Percentiles rank a stretch among this genome's conserved stretches.
These are phyloP conservation scores for Drosophila pandora DNA, from an alignment of 1,140 invertebrate species.

Conservation along the genomic window DNA sequence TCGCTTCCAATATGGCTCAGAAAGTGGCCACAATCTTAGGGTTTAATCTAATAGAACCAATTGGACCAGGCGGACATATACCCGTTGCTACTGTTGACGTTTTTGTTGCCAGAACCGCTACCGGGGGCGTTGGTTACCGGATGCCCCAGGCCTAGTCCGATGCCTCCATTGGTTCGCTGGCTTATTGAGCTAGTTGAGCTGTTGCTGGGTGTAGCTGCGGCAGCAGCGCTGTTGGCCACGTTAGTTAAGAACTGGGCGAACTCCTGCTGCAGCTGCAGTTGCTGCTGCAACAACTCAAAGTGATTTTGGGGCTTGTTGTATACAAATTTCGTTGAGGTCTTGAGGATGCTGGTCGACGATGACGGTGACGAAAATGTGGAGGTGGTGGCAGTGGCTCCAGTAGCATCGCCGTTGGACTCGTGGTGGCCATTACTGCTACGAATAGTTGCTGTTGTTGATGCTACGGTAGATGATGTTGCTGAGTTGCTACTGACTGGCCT, in stretches of 20 bases:
- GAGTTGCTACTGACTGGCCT: conserved; percentile 33
- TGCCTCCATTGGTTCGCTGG: conserved; percentile 24
- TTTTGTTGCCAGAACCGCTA: conserved; percentile 29
- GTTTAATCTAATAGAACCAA: conserved; percentile 69
- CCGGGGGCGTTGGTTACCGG: conserved; percentile 5
- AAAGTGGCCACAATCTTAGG: conserved; percentile 2
- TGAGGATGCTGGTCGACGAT: conserved; percentile 58
- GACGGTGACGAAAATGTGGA: conserved; percentile 39
- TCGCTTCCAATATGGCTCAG: not conserved
- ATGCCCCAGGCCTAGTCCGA: conserved; percentile 22
- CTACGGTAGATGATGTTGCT: conserved; percentile 16
- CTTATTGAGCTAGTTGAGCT: conserved; percentile 13
- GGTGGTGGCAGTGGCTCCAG: conserved; percentile 9
- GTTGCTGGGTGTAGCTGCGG: conserved; percentile 28
- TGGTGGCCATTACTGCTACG: conserved; percentile 27
- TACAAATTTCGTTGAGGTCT: conserved; percentile 78
- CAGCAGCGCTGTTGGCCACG: conserved; percentile 67
- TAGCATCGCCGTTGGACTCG: conserved; percentile 22
- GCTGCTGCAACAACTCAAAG: conserved; percentile 75
- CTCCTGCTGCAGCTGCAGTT: conserved; percentile 77
- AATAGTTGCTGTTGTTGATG: conserved; percentile 24
- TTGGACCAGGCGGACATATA: conserved; percentile 72
- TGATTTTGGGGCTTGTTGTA: conserved; percentile 82
- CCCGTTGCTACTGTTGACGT: conserved; percentile 39
- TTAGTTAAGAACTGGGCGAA: conserved; percentile 80